Evolutionary conservation across 2,797 vertebrate genomes (phyloP).

Genomic region (Trematomus bernacchii): DNA sequence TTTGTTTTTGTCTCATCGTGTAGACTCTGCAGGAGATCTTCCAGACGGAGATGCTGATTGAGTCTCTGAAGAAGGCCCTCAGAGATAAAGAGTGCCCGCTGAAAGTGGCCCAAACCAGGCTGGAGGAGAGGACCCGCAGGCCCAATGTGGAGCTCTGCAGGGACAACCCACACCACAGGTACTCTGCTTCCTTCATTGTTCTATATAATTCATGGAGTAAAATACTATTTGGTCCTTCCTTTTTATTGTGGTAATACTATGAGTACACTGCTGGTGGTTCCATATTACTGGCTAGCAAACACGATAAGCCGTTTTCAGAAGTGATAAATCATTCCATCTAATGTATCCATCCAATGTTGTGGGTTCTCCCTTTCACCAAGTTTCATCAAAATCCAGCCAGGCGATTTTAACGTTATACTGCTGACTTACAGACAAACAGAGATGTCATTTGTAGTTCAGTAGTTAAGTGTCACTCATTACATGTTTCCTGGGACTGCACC

Average conservation of each 20-base stretch:
- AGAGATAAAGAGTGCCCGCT: constrained; percentile 89
- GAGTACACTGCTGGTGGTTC: background rate
- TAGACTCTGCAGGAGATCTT: constrained; percentile 96
- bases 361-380: too few species aligned
- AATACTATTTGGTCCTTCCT: background rate
- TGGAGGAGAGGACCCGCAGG: constrained; percentile 91
- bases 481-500: background rate
- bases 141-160: constrained; percentile 93
- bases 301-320: background rate
- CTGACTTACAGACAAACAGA: too few species aligned
- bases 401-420: too few species aligned
- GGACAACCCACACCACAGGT: constrained; percentile 91
- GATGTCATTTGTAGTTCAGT: background rate
- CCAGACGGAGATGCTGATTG: constrained; percentile 91
- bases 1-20: background rate
- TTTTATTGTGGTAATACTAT: background rate
- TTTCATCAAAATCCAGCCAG: too few species aligned
- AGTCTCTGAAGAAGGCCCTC: constrained; percentile 90
- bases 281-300: background rate
- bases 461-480: background rate
- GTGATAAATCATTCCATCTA: too few species aligned
- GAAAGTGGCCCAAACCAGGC: constrained; percentile 93
- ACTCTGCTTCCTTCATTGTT: background rate
- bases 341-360: too few species aligned
- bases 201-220: too few species aligned